Conservation (phyloP, 2,113 vertebrate species). For the Emydura subglobosa region DNA sequence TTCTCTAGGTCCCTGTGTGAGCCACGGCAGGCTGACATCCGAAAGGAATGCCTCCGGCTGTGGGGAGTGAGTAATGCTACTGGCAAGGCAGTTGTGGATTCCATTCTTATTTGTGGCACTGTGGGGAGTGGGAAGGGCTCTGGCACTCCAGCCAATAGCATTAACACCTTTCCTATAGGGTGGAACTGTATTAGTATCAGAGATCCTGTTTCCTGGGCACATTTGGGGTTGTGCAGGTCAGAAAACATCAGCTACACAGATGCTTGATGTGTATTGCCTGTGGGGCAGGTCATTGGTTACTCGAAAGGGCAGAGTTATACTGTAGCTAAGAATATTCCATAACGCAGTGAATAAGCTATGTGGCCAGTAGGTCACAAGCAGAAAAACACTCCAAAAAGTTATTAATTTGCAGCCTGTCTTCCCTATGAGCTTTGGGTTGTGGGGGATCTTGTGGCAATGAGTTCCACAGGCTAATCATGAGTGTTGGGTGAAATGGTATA, state of each 20-base stretch:
- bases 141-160: not conserved
- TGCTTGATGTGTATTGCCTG: not conserved
- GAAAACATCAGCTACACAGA: not conserved
- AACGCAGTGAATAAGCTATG: fast-evolving
- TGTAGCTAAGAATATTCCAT: not conserved
- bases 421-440: not conserved
- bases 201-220: not conserved
- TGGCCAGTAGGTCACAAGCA: not conserved
- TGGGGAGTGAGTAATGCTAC: conserved; percentile 88
- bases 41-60: conserved; percentile 93
- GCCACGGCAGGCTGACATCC: conserved; percentile 90
- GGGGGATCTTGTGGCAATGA: not conserved
- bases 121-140: not conserved
- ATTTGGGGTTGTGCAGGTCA: not conserved
- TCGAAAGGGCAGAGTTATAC: not conserved
- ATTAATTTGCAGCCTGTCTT: not conserved
- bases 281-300: not conserved
- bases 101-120: not conserved
- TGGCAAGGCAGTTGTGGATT: not conserved
- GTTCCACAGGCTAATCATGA: not conserved
- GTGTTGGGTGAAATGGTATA: not conserved
- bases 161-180: not conserved
- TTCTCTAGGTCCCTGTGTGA: conserved; percentile 86
- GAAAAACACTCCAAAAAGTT: not conserved
- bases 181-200: not conserved